Evolutionary conservation across 1,140 invertebrate genomes (phyloP).

Genomic region (Thrips palmi): DNA sequence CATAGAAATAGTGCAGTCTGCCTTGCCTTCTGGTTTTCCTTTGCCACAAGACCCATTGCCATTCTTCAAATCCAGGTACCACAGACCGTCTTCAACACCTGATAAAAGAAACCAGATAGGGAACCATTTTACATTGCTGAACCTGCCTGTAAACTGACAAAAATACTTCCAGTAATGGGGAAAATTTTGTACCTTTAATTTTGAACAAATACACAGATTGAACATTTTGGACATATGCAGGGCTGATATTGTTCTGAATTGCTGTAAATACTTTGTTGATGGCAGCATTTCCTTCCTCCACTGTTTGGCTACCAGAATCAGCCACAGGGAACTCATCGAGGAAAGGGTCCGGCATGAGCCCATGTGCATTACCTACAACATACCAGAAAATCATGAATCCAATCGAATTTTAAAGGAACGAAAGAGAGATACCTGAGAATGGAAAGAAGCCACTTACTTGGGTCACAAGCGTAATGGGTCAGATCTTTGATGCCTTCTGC

Average conservation of each 20-base stretch:
- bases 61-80: constrained; percentile 82
- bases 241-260: constrained; percentile 42
- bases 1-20: constrained; percentile 77
- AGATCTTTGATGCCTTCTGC: constrained; percentile 65
- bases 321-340: constrained; percentile 46
- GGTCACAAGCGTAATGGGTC: constrained; percentile 67
- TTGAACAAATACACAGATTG: constrained; percentile 78
- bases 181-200: constrained; percentile 70
- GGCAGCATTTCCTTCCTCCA: too few relatives aligned
- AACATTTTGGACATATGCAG: constrained; percentile 61
- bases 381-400: constrained; percentile 12
- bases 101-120: too few relatives aligned
- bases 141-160: too few relatives aligned
- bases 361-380: constrained; percentile 35
- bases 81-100: constrained; percentile 45
- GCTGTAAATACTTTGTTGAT: constrained; percentile 47
- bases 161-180: too few relatives aligned
- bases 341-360: constrained; percentile 82
- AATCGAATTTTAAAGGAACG: too few relatives aligned
- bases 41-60: constrained; percentile 58
- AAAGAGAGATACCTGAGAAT: too few relatives aligned
- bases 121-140: too few relatives aligned
- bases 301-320: too few relatives aligned
- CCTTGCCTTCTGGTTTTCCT: constrained; percentile 43
- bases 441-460: constrained; percentile 34